Conservation (phyloP, 2,113 vertebrate species). For the Tor tambroides region DNA sequence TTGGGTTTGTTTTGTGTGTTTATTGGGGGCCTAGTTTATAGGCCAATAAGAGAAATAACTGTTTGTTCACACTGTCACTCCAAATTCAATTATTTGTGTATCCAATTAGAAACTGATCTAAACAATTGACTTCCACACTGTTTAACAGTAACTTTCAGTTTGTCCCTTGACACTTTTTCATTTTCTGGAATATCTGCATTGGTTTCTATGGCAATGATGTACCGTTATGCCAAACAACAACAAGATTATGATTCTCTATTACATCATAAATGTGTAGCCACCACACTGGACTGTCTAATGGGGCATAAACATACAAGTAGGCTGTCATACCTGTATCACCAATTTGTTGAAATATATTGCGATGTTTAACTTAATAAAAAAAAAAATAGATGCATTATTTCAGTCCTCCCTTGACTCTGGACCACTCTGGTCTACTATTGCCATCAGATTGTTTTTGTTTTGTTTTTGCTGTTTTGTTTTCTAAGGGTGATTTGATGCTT, state of each 20-base stretch:
- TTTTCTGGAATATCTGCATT: neutral
- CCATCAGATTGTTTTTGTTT: neutral
- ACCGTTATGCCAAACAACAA: neutral
- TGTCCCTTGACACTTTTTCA: neutral
- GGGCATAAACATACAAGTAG: neutral
- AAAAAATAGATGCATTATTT: neutral
- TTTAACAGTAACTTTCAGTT: neutral
- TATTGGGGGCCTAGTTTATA: neutral
- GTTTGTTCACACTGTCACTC: neutral
- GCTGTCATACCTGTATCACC: neutral
- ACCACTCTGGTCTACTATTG: neutral
- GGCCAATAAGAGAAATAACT: neutral
- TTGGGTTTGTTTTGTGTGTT: neutral
- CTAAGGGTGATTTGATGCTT: neutral
- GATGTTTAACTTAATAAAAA: neutral
- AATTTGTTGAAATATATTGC: neutral
- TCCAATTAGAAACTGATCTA: neutral
- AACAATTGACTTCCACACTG: neutral
- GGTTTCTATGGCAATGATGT: neutral
- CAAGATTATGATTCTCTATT: neutral
- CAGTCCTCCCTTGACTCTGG: neutral
- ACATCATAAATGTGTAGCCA: neutral
- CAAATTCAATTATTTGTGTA: neutral
- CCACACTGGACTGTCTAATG: neutral
- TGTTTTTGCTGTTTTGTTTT: neutral